A percentile compares a stretch with the other conserved stretches of the same genome.
phyloP scores from a whole-genome alignment of 64 coral and sea anemone genomes.

The Dendrophyllia cribrosa region DNA sequence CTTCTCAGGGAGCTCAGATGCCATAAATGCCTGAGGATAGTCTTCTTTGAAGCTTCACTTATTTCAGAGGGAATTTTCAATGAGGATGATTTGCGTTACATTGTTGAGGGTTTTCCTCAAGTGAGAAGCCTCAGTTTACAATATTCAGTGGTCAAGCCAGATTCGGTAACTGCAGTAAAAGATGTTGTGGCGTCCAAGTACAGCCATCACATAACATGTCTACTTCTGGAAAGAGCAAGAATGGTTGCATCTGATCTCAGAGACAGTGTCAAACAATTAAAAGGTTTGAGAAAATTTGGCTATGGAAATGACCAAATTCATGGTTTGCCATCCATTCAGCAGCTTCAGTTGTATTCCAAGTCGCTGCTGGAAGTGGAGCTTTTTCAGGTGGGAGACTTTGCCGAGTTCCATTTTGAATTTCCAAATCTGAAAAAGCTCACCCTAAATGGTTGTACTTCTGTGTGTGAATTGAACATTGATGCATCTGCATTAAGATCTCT shows the following conservation, averaged over 20 bases:
- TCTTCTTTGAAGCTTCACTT: conserved; percentile 67
- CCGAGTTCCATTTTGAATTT: conserved; percentile 66
- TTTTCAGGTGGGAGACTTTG: conserved; percentile 86
- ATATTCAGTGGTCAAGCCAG: conserved; percentile 64
- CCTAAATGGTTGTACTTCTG: conserved; percentile 58
- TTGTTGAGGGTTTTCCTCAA: conserved; percentile 73
- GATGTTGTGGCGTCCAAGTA: conserved; percentile 55
- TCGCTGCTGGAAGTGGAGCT: conserved; percentile 68
- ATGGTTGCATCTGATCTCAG: conserved; percentile 57
- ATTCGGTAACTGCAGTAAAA: conserved; percentile 39
- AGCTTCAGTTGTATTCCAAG: conserved; percentile 57
- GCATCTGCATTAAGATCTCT: conserved; percentile 75
- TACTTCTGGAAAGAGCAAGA: conserved; percentile 75
- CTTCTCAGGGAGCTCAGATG: conserved; percentile 76
- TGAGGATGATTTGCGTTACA: conserved; percentile 56
- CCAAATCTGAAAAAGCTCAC: conserved; percentile 63
- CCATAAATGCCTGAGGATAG: conserved; percentile 60
- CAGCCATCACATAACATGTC: conserved; percentile 60
- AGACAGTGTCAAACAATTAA: conserved; percentile 60
- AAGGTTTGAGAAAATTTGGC: conserved; percentile 59
- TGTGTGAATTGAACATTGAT: conserved; percentile 64
- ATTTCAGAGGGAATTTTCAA: conserved; percentile 51
- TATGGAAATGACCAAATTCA: conserved; percentile 87
- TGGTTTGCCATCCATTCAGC: conserved; percentile 80
- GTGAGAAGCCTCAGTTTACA: conserved; percentile 70